phyloP scores from a whole-genome alignment of 2,888 invertebrate genomes.

The Chydorus sphaericus region DNA sequence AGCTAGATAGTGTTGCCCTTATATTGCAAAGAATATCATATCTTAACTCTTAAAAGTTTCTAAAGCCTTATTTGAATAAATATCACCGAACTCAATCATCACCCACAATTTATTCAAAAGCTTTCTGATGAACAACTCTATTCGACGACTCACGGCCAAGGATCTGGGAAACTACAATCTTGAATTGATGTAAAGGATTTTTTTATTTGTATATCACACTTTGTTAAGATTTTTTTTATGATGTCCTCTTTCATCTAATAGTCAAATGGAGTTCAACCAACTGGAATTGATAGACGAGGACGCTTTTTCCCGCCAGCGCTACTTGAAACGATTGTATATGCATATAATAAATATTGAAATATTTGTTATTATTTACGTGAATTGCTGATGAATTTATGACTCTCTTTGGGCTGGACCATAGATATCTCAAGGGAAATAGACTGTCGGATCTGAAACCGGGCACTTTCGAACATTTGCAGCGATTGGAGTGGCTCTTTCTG shows the following conservation, averaged over 20 bases:
- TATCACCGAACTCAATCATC: too few species aligned
- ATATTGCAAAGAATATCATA: too few species aligned
- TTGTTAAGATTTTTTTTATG: neutral
- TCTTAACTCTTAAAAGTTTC: too few species aligned
- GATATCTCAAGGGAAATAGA: slow-evolving; percentile 16
- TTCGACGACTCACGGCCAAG: slow-evolving; percentile 21
- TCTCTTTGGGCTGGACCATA: neutral
- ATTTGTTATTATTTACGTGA: neutral
- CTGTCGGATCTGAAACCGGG: slow-evolving; percentile 21
- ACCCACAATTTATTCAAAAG: slow-evolving; percentile 24
- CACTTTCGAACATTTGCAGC: slow-evolving; percentile 31
- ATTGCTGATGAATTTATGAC: neutral
- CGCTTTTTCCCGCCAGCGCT: slow-evolving; percentile 8
- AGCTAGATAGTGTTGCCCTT: too few species aligned
- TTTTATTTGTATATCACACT: neutral
- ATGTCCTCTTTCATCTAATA: slow-evolving; percentile 17
- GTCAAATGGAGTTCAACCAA: slow-evolving; percentile 24
- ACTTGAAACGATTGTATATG: neutral
- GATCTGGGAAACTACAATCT: slow-evolving; percentile 26
- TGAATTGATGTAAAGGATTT: slow-evolving; percentile 33
- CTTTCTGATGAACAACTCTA: slow-evolving; percentile 25
- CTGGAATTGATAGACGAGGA: slow-evolving; percentile 20
- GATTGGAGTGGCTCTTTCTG: slow-evolving; percentile 34
- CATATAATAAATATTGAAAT: neutral
- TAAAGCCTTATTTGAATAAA: too few species aligned